phyloP scores from a whole-genome alignment of 2,888 invertebrate species.

The Apamea epomidion region DNA sequence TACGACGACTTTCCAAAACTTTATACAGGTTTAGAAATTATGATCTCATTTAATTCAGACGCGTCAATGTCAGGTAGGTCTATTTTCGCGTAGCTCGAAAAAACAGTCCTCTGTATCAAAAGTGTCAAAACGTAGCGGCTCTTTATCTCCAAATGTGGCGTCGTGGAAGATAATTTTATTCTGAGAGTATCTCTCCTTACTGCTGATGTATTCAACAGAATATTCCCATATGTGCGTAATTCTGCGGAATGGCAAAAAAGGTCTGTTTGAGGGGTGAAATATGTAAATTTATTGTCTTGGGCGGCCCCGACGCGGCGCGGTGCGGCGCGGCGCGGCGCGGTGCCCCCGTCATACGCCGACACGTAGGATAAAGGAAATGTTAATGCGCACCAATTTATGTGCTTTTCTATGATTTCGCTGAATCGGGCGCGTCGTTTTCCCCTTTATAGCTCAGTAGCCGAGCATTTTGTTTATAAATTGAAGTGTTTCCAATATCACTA shows the following conservation, averaged over 20 bases:
- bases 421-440: slow-evolving; percentile 86
- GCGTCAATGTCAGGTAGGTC: slow-evolving; percentile 18
- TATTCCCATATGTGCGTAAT: slow-evolving; percentile 91
- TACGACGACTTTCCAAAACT: background rate
- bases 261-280: slow-evolving; percentile 91
- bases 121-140: slow-evolving; percentile 79
- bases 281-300: slow-evolving; percentile 91
- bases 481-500: slow-evolving; percentile 74
- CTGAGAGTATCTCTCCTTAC: slow-evolving; percentile 89
- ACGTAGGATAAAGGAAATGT: slow-evolving; percentile 91
- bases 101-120: slow-evolving; percentile 70
- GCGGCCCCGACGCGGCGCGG: slow-evolving; percentile 82
- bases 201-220: slow-evolving; percentile 90
- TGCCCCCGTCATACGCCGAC: slow-evolving; percentile 90
- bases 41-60: slow-evolving; percentile 16
- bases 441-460: slow-evolving; percentile 80
- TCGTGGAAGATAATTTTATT: slow-evolving; percentile 89
- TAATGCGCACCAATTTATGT: slow-evolving; percentile 90
- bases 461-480: slow-evolving; percentile 81
- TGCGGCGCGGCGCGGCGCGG: slow-evolving; percentile 76
- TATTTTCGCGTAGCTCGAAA: slow-evolving; percentile 47
- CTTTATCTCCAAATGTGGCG: slow-evolving; percentile 88
- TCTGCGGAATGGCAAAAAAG: slow-evolving; percentile 91
- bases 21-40: background rate
- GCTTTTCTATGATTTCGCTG: slow-evolving; percentile 91